phyloP scores from a whole-genome alignment of 92 coral and sea anemone genomes.

The Actinostola sp. region DNA sequence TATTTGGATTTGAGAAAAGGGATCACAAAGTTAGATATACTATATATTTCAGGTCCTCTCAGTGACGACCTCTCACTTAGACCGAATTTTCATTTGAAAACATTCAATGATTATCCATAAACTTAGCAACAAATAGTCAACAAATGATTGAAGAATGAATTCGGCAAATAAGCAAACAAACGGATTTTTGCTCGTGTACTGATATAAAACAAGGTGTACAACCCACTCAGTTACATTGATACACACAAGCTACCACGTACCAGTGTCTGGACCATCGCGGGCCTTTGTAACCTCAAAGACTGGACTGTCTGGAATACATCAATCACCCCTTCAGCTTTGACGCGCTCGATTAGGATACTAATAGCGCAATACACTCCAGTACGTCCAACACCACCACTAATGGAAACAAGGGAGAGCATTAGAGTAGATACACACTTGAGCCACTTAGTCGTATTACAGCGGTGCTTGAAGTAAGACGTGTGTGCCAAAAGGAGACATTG shows the following conservation, averaged over 20 bases:
- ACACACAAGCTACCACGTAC: conserved; percentile 38
- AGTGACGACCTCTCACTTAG: no score
- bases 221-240: no score
- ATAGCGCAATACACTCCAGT: conserved; percentile 90
- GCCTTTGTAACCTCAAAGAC: conserved; percentile 83
- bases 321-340: conserved; percentile 91
- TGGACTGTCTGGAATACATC: conserved; percentile 98
- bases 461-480: background rate
- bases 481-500: no score
- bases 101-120: no score
- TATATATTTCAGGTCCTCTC: no score
- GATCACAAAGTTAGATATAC: no score
- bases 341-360: conserved; percentile 84
- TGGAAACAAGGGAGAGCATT: background rate
- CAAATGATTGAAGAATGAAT: no score
- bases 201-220: background rate
- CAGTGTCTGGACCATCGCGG: conserved; percentile 96
- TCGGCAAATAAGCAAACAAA: no score
- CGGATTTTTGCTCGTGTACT: no score
- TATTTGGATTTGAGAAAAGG: no score
- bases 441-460: background rate
- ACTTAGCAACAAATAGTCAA: no score
- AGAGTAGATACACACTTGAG: background rate
- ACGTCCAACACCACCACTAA: conserved; percentile 96
- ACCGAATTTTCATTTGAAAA: no score